Evolutionary conservation across 2,797 vertebrate genomes (phyloP), one percentile per base, ranked within the genome.

Genomic region (Malacoctenus gilli): DNA sequence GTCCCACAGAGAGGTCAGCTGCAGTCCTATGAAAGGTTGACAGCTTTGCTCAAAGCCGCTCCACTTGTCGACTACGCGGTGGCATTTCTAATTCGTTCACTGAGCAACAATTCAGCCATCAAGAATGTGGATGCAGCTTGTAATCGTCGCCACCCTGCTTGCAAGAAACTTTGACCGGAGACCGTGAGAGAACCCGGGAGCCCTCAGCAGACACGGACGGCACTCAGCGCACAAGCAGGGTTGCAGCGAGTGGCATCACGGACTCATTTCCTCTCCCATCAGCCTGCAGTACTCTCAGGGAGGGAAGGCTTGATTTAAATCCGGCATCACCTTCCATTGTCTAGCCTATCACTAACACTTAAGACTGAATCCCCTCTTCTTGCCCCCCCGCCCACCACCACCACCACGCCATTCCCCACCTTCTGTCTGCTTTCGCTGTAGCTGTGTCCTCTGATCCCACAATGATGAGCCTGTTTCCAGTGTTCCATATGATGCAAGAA

Each of bases 311-410:
- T 84, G 75, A 87, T 86, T 85, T 89, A 88, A 88, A 89, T 84
- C 74, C 72, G 37, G 69, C 84, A 85, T 89, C 85, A 85, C 67
- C 65, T 84, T 66, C 64, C 65, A 87, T 87, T 83, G 86, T 85
- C 84, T 85, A 54, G 57, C 80, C 76, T 66, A 86, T 87, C 85
- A 75, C 65, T 86, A 86, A 85, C 80, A 87, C 73, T 88, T 84
- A 87, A 46, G 25, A 28, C 25, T 44, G 67, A 32, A 55, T 75
- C 62, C 60, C 72, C 54, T 30, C 40, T 48, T 57, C n/a, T n/a
- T n/a, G n/a, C 39, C 35, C 37, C n/a, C n/a, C n/a, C n/a, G n/a
- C n/a, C n/a, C n/a, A n/a, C n/a, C n/a, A n/a, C n/a, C 44, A 20
- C 43, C 52, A 32, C 47, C 22, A 25, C 58, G 46, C 49, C 44